Evolutionary conservation across 2,113 vertebrate species (phyloP), one percentile per base, ranked within the genome.

Genomic region (Origma solitaria): DNA sequence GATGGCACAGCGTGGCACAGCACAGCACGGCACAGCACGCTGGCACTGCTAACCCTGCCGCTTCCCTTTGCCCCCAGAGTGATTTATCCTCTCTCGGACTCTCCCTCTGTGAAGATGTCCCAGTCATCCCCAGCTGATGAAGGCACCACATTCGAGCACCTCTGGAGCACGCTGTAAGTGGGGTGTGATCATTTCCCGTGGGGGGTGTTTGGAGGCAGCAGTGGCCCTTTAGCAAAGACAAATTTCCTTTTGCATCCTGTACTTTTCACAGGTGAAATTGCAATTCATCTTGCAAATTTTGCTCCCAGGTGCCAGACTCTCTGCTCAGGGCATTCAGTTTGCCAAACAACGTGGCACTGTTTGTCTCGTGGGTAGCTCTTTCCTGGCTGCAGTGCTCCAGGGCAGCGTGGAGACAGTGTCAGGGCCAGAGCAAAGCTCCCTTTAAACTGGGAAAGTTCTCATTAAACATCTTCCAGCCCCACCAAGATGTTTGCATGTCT

Each of bases 81-180:
- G 77, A 97, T 98, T 91, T 98, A 97, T 44, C 98, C 98, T 31
- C 96, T 98, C 76, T 68, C 98, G n/a, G 98, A 98, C 61, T 96
- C 97, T 82, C 94, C 95, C 6, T 31, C 93, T 6, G 94, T 88
- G 96, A 99, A 98, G 97, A 99, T 99, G 99, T 98, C 99, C 90
- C 98, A 98, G 97, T 86, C 99, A 20, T 90, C 98, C 10, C 90
- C 98, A 13, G 97, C 98, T 64, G 98, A 99, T 10, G 99, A 99
- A 96, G 99, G 99, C 73, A 97, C 98, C 37, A 99, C 98, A 8
- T 99, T 99, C 6, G 99, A 99, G 94, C 98, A 99, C 92, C 99
- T 99, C 84, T 99, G 99, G 99, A 99, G 98, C 94, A 99, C 98
- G 4, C 97, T 99, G 99, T 99, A 95, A 99, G 99, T 99, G 64